Evolutionary conservation across 2,797 vertebrate species (phyloP).

Genomic region (Myripristis jacobus): DNA sequence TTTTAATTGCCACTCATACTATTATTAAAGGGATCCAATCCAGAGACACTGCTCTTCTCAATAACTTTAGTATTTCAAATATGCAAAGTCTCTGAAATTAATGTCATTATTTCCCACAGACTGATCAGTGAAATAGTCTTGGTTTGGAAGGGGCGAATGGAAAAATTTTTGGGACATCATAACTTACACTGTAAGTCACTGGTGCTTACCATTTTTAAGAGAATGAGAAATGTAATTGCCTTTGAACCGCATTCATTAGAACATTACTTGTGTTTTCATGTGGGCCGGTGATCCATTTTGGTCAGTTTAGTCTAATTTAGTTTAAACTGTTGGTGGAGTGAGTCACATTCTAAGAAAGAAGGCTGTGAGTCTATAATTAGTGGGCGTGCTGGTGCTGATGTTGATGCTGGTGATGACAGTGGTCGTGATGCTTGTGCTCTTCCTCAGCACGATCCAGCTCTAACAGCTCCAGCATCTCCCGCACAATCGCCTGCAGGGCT

Average conservation of each 20-base stretch:
- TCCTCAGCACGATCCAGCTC: conserved; percentile 76
- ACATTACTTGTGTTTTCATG: background rate
- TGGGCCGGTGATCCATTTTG: conserved; percentile 1
- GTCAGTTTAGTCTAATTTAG: background rate
- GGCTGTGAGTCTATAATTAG: conserved; percentile 11
- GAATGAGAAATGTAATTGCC: background rate
- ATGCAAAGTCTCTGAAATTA: background rate
- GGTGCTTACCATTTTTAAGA: background rate
- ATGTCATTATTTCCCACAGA: background rate
- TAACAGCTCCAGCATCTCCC: conserved; percentile 88
- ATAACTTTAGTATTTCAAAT: background rate
- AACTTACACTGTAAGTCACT: background rate
- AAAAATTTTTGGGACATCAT: background rate
- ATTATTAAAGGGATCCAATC: conserved; percentile 18
- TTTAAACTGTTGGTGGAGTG: background rate
- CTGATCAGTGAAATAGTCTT: background rate
- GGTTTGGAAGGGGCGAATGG: background rate
- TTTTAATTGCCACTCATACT: background rate
- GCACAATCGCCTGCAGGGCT: conserved; percentile 87
- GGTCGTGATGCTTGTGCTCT: conserved; percentile 64
- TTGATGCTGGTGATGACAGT: conserved; percentile 68
- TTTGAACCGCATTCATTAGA: background rate
- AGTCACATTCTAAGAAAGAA: background rate
- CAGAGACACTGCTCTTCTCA: background rate
- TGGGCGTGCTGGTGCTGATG: conserved; percentile 26